These are phyloP conservation scores for Lysiphlebus fabarum DNA, from an alignment of 1,140 invertebrate species.

Conservation along the genomic window DNA sequence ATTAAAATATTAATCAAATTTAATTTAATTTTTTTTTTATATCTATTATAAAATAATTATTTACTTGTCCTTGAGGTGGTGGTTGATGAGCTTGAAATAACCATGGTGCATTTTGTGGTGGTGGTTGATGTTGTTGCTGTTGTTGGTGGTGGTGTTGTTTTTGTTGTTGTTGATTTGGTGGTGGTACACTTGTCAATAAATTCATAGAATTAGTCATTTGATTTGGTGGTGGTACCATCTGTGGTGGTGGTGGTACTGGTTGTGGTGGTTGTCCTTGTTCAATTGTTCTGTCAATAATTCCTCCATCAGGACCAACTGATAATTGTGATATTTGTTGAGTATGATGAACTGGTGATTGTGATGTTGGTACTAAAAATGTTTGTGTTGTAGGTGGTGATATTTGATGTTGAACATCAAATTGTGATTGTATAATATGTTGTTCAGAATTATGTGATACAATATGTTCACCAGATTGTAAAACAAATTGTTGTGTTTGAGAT, in stretches of 20 bases:
- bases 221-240: slow-evolving; percentile 50
- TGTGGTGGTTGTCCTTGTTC: slow-evolving; percentile 46
- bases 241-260: slow-evolving; percentile 50
- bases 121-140: slow-evolving; percentile 8
- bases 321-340: slow-evolving; percentile 28
- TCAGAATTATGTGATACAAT: slow-evolving; percentile 44
- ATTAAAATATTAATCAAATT: slow-evolving; percentile 9
- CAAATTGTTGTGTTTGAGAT: slow-evolving; percentile 45
- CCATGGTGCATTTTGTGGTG: slow-evolving; percentile 47
- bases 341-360: slow-evolving; percentile 30
- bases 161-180: slow-evolving; percentile 40
- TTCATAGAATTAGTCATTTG: slow-evolving; percentile 49
- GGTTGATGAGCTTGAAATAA: slow-evolving; percentile 46
- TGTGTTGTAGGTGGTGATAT: slow-evolving; percentile 39
- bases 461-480: slow-evolving; percentile 46
- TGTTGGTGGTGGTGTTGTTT: too few relatives aligned
- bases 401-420: slow-evolving; percentile 46
- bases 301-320: slow-evolving; percentile 37
- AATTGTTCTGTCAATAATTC: slow-evolving; percentile 36
- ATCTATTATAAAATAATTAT: neutral
- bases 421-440: slow-evolving; percentile 40
- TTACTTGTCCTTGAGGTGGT: slow-evolving; percentile 44
- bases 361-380: slow-evolving; percentile 44
- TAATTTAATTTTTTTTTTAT: neutral
- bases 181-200: slow-evolving; percentile 49